Base-by-base conservation (phyloP, 2,888 invertebrate genomes). In the Volucella zonaria region DNA sequence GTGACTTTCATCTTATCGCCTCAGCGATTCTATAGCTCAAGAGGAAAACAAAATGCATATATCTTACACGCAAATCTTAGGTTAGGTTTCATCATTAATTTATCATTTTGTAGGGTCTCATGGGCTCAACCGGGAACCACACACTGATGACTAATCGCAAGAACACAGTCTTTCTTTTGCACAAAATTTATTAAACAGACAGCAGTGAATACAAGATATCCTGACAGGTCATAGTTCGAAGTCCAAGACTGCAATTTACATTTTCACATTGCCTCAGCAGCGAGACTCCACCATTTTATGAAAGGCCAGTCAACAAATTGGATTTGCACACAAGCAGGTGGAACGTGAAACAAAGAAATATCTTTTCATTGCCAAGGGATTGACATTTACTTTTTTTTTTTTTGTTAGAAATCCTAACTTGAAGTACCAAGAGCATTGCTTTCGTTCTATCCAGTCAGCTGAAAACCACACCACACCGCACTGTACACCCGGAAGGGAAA, bases 401-500 rank as follows among this genome's bases (percentile, higher is more conserved):
- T 11, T 47, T 6, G 14, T 6, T 31, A 31, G 6, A 6, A 31
- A 31, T 31, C 31, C 31, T 6, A 3, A 31, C 31, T 6, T 23
- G 6, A 31, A 31, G 6, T 31, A 31, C 31, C 6, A 3, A 31
- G 31, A 31, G 31, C 31, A 31, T 31, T 31, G 31, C 6, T 31
- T 6, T 31, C 6, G 1, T 31, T 31, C 31, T 31, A 31, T 31
- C 31, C 31, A 6, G 6, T 43, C 61, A 54, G 6, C 43, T 49
- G 9, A 40, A 47, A 70, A 52, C 18, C 31, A 31, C 31, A 31
- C 42, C 49, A 56, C 59, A 47, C n/a, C n/a, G n/a, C n/a, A n/a
- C n/a, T n/a, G n/a, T n/a, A n/a, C 18, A 78, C 79, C 82, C 82
- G 82, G 82, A 82, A 82, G 62, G 58, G 12, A 75, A 54, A 49